A percentile compares a stretch with the other conserved stretches of the same genome.
These are phyloP conservation scores for Diachrysia chrysitis DNA, from an alignment of 2,888 invertebrate species.

Conservation along the genomic window DNA sequence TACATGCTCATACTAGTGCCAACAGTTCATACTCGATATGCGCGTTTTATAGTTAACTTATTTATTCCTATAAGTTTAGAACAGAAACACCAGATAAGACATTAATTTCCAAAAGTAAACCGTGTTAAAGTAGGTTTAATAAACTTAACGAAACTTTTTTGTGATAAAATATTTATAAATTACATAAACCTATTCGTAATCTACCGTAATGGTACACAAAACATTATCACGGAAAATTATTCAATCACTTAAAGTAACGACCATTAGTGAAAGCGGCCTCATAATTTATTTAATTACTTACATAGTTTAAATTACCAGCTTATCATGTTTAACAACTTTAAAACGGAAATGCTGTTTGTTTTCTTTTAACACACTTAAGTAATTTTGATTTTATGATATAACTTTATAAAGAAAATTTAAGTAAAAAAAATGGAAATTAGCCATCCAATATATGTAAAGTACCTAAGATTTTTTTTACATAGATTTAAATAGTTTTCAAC, in stretches of 20 bases:
- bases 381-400: background rate
- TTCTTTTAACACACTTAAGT: background rate
- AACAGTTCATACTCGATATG: too few relatives aligned
- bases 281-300: conserved; percentile 17
- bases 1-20: too few relatives aligned
- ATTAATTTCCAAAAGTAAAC: background rate
- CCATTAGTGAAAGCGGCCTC: conserved; percentile 36
- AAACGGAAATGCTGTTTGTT: background rate
- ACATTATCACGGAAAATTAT: conserved; percentile 12
- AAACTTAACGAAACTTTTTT: background rate
- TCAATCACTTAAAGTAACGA: conserved; percentile 21
- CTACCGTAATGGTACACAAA: background rate
- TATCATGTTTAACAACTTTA: background rate
- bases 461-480: too few relatives aligned
- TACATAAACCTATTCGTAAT: background rate
- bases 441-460: too few relatives aligned
- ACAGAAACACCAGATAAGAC: too few relatives aligned
- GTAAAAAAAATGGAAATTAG: background rate
- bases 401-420: background rate
- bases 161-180: background rate
- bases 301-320: conserved; percentile 16
- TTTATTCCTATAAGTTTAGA: too few relatives aligned
- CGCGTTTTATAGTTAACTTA: too few relatives aligned
- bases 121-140: background rate
- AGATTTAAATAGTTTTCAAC: too few relatives aligned